Evolutionary conservation across 2,113 vertebrate species (phyloP), one percentile per base, ranked within the genome.

Genomic region (Beaufortia kweichowensis): DNA sequence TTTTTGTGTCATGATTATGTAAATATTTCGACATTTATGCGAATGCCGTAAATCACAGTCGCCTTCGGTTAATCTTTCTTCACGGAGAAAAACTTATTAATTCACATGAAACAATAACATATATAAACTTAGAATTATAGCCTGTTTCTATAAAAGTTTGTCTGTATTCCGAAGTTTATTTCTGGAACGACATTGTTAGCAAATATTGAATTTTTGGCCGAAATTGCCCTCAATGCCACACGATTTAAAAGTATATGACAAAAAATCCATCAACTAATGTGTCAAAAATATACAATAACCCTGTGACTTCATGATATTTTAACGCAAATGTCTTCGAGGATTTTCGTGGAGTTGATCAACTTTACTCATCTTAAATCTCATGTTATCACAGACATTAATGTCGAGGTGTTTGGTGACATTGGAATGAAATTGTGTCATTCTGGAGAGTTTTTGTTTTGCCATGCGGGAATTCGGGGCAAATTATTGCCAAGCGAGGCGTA

Each of bases 401-500:
- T 9, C 33, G 33, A 35, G 6, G n/a, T n/a, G 15, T 46, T 14
- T 46, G 4, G 19, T 21, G 6, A 9, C 6, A 2, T 53, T 53
- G 1, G 39, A 24, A 41, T 15, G 35, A 1, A 23, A 7, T 26
- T 19, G 23, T n/a, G 55, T 6, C 50, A 23, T 33, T 56, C 24
- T 17, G n/a, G 6, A 70, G 23, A 56, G 57, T 59, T 24, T 31
- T 10, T 48, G 57, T 35, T 69, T 39, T 65, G 50, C 70, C 60
- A 81, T 71, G 76, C 78, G 63, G 71, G 86, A 90, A 91, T 88
- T 85, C 78, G 81, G 82, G 83, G 69, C 87, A 88, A 75, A 50
- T 86, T 57, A 77, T 85, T 87, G 84, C 17, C 31, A 80, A 81
- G 77, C 81, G 81, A 83, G 81, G 85, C 84, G 83, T 71, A 15